phyloP scores from a whole-genome alignment of 2,797 vertebrate genomes.

The Philypnodon macrostomus region DNA sequence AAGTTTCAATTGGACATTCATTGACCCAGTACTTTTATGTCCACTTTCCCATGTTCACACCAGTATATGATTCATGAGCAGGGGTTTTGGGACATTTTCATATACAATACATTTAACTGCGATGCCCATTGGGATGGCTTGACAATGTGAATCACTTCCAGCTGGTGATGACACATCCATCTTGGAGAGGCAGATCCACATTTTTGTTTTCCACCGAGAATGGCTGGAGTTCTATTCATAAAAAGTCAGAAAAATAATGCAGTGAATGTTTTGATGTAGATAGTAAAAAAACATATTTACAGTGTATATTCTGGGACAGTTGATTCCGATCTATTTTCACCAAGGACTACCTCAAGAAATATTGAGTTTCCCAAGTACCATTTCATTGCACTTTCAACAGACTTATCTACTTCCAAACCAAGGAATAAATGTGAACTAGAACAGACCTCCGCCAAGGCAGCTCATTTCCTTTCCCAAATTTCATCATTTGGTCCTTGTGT shows the following conservation, averaged over 20 bases:
- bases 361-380: too few species aligned
- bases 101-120: not conserved
- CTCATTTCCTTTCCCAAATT: too few species aligned
- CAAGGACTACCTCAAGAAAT: too few species aligned
- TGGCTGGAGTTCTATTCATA: not conserved
- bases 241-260: not conserved
- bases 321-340: too few species aligned
- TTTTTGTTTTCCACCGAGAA: constrained; percentile 1
- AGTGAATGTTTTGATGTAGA: not conserved
- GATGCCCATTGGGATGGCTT: not conserved
- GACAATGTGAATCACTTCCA: constrained; percentile 9
- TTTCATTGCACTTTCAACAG: too few species aligned
- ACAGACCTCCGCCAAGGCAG: too few species aligned
- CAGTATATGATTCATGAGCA: not conserved
- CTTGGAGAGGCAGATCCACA: not conserved
- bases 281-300: too few species aligned
- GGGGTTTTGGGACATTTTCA: not conserved
- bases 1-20: too few species aligned
- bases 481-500: too few species aligned
- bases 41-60: not conserved
- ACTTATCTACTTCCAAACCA: too few species aligned
- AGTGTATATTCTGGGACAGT: too few species aligned
- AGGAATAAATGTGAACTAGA: too few species aligned
- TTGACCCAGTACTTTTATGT: not conserved
- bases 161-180: constrained; percentile 2